Percentiles rank a stretch among this genome's conserved stretches.
These are phyloP conservation scores for Brevimyrus niger DNA, from an alignment of 2,113 vertebrate genomes.

Conservation along the genomic window DNA sequence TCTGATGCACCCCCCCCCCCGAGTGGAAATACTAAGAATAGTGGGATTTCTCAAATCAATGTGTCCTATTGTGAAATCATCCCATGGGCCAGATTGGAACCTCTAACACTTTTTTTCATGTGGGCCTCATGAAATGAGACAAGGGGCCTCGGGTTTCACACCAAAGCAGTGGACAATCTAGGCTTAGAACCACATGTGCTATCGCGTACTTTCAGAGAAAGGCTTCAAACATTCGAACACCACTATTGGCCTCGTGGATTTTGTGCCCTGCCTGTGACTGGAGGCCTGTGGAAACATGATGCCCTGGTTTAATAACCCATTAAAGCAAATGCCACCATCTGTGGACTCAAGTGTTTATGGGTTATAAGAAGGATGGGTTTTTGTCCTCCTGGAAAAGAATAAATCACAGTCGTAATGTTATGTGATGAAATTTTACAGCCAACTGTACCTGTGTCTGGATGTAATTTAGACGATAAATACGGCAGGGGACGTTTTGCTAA, in stretches of 20 bases:
- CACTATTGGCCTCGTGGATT: background rate
- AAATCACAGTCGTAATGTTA: background rate
- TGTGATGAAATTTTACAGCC: background rate
- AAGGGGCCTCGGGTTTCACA: background rate
- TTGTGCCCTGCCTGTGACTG: background rate
- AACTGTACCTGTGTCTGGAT: background rate
- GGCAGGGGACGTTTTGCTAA: background rate
- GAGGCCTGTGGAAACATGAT: background rate
- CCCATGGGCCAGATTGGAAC: background rate
- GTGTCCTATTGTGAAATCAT: background rate
- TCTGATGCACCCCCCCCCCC: background rate
- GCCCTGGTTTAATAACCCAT: background rate
- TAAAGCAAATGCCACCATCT: background rate
- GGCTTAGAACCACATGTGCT: background rate
- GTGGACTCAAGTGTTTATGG: background rate
- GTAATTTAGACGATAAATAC: background rate
- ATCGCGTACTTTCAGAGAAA: background rate
- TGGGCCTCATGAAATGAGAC: background rate
- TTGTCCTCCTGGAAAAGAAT: background rate
- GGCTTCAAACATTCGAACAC: background rate
- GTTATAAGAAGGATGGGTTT: background rate
- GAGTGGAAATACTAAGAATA: background rate
- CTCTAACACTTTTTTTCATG: background rate
- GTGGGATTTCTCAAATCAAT: background rate
- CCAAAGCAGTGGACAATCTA: background rate